A percentile compares a stretch with the other conserved stretches of the same genome.
Conservation (phyloP, 2,113 vertebrate species). For the Toxotes chatareus region DNA sequence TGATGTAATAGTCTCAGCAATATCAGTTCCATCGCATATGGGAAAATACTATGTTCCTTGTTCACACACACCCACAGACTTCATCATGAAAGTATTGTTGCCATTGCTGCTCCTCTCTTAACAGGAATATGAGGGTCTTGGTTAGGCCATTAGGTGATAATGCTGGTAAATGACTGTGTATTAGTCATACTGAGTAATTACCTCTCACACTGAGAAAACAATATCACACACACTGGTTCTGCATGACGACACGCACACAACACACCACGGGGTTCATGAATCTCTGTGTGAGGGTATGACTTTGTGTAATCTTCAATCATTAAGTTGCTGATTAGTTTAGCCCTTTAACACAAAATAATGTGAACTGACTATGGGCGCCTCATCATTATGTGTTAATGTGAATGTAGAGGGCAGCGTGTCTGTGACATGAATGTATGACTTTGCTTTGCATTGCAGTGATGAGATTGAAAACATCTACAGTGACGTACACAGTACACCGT, state of each 20-base stretch:
- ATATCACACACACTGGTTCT: conserved; percentile 68
- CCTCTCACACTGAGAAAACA: conserved; percentile 71
- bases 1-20: conserved; percentile 6
- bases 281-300: conserved; percentile 18
- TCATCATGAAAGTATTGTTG: conserved; percentile 28
- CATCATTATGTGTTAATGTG: conserved; percentile 8
- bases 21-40: background rate
- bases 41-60: conserved; percentile 5
- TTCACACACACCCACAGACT: conserved; percentile 21
- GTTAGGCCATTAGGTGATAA: conserved; percentile 70
- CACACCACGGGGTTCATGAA: conserved; percentile 36
- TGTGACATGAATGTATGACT: background rate
- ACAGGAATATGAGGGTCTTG: conserved; percentile 33
- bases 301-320: conserved; percentile 35
- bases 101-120: conserved; percentile 46
- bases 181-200: conserved; percentile 79
- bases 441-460: conserved; percentile 14
- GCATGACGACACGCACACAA: conserved; percentile 59
- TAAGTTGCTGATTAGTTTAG: conserved; percentile 61
- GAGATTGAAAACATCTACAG: conserved; percentile 13
- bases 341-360: conserved; percentile 26
- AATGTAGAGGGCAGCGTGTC: conserved; percentile 5
- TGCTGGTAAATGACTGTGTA: conserved; percentile 67
- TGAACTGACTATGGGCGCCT: conserved; percentile 10
- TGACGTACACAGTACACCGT: background rate